Percentiles rank a stretch among this genome's conserved stretches.
phyloP scores from a whole-genome alignment of 2,888 invertebrate genomes.

The Caenorhabditis japonica region DNA sequence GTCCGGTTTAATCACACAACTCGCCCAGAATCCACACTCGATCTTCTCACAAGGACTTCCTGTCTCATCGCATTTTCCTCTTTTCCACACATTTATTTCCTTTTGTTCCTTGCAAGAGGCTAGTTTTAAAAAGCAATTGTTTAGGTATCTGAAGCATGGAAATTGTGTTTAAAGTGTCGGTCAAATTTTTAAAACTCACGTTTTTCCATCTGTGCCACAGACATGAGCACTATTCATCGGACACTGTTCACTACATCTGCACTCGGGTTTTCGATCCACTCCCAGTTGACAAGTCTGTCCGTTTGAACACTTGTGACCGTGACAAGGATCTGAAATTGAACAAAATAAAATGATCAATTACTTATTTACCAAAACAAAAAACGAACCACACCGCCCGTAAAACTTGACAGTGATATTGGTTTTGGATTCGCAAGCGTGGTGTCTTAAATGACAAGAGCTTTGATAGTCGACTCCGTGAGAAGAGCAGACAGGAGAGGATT shows the following conservation, averaged over 20 bases:
- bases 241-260: conserved; percentile 86
- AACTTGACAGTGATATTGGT: conserved; percentile 79
- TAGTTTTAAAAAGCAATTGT: conserved; percentile 86
- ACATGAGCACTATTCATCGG: conserved; percentile 85
- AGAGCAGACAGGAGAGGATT: conserved; percentile 83
- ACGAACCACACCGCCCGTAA: conserved; percentile 79
- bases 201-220: conserved; percentile 80
- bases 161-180: background rate
- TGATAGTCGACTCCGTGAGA: conserved; percentile 77
- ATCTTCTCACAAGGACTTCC: conserved; percentile 78
- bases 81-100: conserved; percentile 85
- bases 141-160: conserved; percentile 80
- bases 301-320: conserved; percentile 84
- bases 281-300: conserved; percentile 88
- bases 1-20: conserved; percentile 81
- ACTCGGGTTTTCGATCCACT: conserved; percentile 86
- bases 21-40: conserved; percentile 85
- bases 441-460: conserved; percentile 64
- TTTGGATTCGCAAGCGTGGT: conserved; percentile 77
- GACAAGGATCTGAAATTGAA: conserved; percentile 84
- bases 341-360: background rate
- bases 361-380: no score
- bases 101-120: conserved; percentile 84
- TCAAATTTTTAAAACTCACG: conserved; percentile 75
- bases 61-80: conserved; percentile 86